phyloP scores from a whole-genome alignment of 2,888 invertebrate genomes.

The Rotaria macrura region DNA sequence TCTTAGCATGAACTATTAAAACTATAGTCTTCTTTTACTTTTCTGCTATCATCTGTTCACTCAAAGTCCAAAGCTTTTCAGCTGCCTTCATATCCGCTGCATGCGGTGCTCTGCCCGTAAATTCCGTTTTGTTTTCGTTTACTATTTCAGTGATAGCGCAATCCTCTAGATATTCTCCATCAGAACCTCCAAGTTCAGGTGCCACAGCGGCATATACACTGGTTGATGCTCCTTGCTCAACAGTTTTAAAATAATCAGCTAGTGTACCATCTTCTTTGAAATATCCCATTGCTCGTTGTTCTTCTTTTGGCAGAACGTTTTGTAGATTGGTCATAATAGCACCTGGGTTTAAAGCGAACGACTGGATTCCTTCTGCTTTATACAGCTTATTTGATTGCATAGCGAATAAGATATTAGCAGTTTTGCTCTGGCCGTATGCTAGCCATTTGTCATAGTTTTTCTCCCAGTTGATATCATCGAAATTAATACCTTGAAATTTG shows the following conservation, averaged over 20 bases:
- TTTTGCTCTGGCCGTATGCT: not conserved
- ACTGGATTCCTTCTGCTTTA: not conserved
- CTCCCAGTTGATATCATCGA: not conserved
- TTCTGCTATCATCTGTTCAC: not conserved
- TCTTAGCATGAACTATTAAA: too few species aligned
- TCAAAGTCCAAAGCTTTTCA: not conserved
- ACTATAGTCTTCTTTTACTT: too few species aligned
- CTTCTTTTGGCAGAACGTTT: not conserved
- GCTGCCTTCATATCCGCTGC: not conserved
- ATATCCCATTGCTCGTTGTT: not conserved
- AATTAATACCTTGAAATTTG: not conserved
- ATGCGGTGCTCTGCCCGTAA: not conserved
- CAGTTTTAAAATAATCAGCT: not conserved
- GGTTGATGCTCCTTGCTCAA: constrained; percentile 23
- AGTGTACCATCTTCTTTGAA: not conserved
- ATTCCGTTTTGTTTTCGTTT: not conserved
- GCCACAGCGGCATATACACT: not conserved
- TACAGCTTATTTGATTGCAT: not conserved
- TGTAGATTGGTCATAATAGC: not conserved
- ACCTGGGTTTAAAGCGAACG: constrained; percentile 5
- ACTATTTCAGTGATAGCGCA: not conserved
- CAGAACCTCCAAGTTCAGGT: not conserved
- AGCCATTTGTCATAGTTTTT: not conserved
- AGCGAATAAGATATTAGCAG: not conserved
- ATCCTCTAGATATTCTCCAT: not conserved